Conservation (phyloP, 2,888 invertebrate genomes). For the Hirudinaria manillensis region DNA sequence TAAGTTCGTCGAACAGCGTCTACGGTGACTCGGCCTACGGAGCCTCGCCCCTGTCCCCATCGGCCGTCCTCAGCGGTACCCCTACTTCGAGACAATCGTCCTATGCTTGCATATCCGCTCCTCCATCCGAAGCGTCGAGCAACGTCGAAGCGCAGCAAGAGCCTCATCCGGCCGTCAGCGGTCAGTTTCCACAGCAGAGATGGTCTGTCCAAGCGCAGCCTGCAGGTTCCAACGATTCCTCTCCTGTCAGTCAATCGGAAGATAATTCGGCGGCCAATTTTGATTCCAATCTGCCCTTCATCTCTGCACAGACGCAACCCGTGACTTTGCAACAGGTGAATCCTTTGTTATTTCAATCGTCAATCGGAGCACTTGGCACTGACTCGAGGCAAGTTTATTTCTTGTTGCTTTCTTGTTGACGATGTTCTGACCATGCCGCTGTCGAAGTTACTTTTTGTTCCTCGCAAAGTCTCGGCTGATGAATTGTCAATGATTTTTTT, state of each 20-base stretch:
- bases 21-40: constrained; percentile 17
- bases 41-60: not conserved
- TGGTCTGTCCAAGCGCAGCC: constrained; percentile 2
- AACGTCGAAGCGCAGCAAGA: not conserved
- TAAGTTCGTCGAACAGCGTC: constrained; percentile 38
- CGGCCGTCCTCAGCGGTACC: not conserved
- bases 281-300: constrained; percentile 13
- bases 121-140: not conserved
- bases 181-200: constrained; percentile 5
- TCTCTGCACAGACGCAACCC: not conserved
- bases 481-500: not conserved
- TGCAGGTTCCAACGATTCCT: constrained; percentile 26
- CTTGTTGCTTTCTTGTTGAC: no score
- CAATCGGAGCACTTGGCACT: not conserved
- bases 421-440: no score
- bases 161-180: not conserved
- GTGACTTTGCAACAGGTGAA: constrained; percentile 1
- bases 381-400: no score
- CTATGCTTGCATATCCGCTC: constrained; percentile 10
- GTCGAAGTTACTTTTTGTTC: no score
- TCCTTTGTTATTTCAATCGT: not conserved
- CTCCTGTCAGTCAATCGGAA: constrained; percentile 34
- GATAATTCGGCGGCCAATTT: constrained; percentile 23
- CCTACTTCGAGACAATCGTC: constrained; percentile 13
- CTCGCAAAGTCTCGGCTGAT: no score